phyloP scores from a whole-genome alignment of 2,888 invertebrate species.

The Trimorus sp. region DNA sequence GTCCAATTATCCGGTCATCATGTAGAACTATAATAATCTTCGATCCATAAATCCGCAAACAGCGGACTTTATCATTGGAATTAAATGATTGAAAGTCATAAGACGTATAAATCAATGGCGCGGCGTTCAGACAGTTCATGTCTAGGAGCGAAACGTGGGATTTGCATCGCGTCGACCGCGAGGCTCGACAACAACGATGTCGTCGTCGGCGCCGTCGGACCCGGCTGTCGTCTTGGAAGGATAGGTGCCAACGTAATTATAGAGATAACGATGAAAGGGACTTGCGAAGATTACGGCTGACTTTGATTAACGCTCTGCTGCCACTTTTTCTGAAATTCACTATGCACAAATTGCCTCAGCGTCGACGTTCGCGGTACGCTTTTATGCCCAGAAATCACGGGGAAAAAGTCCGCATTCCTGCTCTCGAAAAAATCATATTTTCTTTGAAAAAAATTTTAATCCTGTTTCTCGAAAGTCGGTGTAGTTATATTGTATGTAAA shows the following conservation, averaged over 20 bases:
- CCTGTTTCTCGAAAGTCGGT: too few relatives aligned
- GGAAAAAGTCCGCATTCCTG: slow-evolving; percentile 25
- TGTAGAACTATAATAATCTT: slow-evolving; percentile 10
- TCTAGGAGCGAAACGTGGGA: slow-evolving; percentile 12
- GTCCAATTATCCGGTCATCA: background rate
- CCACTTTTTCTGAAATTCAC: slow-evolving; percentile 58
- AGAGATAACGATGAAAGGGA: slow-evolving; percentile 67
- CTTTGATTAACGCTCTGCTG: slow-evolving; percentile 58
- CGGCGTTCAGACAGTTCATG: slow-evolving; percentile 12
- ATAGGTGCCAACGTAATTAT: slow-evolving; percentile 62
- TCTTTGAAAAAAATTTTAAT: too few relatives aligned
- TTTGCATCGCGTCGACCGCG: slow-evolving; percentile 26
- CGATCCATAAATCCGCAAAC: slow-evolving; percentile 2
- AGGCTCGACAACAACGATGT: slow-evolving; percentile 21
- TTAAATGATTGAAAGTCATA: slow-evolving; percentile 27
- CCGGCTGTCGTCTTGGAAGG: slow-evolving; percentile 57
- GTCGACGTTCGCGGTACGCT: slow-evolving; percentile 36
- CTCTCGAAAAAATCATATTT: background rate
- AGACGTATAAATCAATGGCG: slow-evolving; percentile 30
- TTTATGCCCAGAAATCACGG: slow-evolving; percentile 29
- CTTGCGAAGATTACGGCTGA: slow-evolving; percentile 62
- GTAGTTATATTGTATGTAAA: too few relatives aligned
- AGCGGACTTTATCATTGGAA: slow-evolving; percentile 5
- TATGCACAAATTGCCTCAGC: slow-evolving; percentile 55
- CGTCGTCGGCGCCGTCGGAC: slow-evolving; percentile 50